Conservation (phyloP, 2,888 invertebrate genomes). For the Amiota mariae region DNA sequence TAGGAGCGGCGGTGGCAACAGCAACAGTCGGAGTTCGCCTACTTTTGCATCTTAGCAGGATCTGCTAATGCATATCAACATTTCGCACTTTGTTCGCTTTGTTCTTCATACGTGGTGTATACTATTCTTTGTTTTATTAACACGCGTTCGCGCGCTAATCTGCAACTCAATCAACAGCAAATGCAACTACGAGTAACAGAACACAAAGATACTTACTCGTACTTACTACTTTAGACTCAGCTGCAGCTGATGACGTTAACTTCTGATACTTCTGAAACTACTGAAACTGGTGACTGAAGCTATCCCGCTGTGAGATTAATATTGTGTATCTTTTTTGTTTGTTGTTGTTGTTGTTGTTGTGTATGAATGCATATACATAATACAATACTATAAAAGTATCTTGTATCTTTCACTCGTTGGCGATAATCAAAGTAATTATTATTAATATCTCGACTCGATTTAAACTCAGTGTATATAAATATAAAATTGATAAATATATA, state of each 20-base stretch:
- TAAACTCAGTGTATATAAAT: not conserved
- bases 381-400: too few species aligned
- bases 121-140: slow-evolving; percentile 1
- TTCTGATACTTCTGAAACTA: not conserved
- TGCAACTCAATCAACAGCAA: slow-evolving; percentile 33
- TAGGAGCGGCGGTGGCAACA: not conserved
- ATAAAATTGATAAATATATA: too few species aligned
- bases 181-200: not conserved
- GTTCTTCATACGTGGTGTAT: too few species aligned
- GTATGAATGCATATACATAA: too few species aligned
- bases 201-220: too few species aligned
- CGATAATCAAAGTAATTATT: slow-evolving; percentile 65
- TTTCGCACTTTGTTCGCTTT: slow-evolving; percentile 13
- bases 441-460: slow-evolving; percentile 56
- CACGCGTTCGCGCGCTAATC: slow-evolving; percentile 27
- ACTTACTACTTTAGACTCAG: too few species aligned
- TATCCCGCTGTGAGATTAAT: slow-evolving; percentile 31
- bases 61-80: slow-evolving; percentile 8
- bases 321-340: slow-evolving; percentile 25
- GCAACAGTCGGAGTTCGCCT: slow-evolving; percentile 26
- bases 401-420: slow-evolving; percentile 27
- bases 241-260: too few species aligned
- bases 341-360: too few species aligned
- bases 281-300: not conserved
- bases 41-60: slow-evolving; percentile 30